phyloP scores from a whole-genome alignment of 2,113 vertebrate species.

The Hoplias malabaricus region DNA sequence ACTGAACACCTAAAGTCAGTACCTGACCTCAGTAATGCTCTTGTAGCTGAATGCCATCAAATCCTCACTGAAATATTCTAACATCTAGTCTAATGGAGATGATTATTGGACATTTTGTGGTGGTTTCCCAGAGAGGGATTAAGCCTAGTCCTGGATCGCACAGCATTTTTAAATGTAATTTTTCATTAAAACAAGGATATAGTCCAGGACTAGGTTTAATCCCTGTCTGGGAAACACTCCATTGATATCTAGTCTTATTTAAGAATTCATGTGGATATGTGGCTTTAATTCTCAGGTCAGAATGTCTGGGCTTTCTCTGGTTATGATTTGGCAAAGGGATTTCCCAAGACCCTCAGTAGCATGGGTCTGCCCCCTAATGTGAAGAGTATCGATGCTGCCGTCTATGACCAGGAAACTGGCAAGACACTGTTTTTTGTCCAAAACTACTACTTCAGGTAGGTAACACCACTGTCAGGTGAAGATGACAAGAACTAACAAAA shows the following conservation, averaged over 20 bases:
- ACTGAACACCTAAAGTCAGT: too few species aligned
- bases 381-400: conserved; percentile 79
- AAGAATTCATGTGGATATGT: background rate
- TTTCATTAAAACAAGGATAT: background rate
- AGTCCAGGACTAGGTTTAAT: too few species aligned
- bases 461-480: background rate
- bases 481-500: conserved; percentile 15
- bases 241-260: background rate
- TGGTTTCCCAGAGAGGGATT: too few species aligned
- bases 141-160: too few species aligned
- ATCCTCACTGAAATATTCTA: too few species aligned
- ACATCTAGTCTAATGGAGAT: too few species aligned
- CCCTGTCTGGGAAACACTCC: too few species aligned
- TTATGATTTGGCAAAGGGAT: conserved; percentile 74
- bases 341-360: conserved; percentile 75
- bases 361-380: conserved; percentile 76
- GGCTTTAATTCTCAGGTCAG: conserved; percentile 63
- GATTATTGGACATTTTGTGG: too few species aligned
- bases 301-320: conserved; percentile 82
- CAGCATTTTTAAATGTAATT: background rate
- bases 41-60: too few species aligned
- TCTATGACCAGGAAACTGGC: conserved; percentile 62
- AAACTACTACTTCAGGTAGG: conserved; percentile 84
- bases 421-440: conserved; percentile 85
- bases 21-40: too few species aligned